Conservation (phyloP, 2,888 invertebrate genomes). For the Dendrolimus houi region DNA sequence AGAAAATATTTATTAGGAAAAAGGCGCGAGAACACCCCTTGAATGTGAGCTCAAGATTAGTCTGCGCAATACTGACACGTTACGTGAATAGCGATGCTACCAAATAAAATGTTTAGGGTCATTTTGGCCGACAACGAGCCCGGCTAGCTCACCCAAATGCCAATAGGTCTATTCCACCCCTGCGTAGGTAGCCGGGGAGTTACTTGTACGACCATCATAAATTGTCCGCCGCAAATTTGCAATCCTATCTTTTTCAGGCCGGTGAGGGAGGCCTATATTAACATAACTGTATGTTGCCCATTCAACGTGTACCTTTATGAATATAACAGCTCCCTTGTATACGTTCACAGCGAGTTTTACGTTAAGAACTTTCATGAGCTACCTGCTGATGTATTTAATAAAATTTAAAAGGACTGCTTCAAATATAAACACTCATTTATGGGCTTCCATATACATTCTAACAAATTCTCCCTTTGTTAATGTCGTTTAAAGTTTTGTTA, state of each 20-base stretch:
- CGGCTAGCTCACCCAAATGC: conserved; percentile 64
- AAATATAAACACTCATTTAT: conserved; percentile 17
- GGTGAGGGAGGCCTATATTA: conserved; percentile 63
- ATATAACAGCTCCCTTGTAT: conserved; percentile 31
- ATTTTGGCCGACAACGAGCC: conserved; percentile 66
- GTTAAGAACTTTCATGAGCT: conserved; percentile 26
- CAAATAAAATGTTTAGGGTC: conserved; percentile 75
- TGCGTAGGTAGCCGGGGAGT: conserved; percentile 39
- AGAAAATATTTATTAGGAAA: conserved; percentile 52
- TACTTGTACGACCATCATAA: conserved; percentile 65
- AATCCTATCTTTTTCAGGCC: conserved; percentile 70
- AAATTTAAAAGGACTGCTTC: conserved; percentile 16
- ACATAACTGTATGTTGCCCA: conserved; percentile 68
- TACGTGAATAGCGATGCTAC: conserved; percentile 64
- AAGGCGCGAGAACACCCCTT: conserved; percentile 58
- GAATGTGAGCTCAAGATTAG: conserved; percentile 68
- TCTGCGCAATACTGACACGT: conserved; percentile 56
- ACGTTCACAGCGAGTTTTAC: conserved; percentile 25
- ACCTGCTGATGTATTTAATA: conserved; percentile 12
- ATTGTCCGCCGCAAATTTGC: conserved; percentile 75
- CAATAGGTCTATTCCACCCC: conserved; percentile 68
- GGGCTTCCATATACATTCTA: neutral
- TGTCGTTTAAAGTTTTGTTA: too few relatives aligned
- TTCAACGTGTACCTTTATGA: conserved; percentile 57
- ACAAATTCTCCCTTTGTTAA: too few relatives aligned